phyloP scores from a whole-genome alignment of 1,140 invertebrate species.

The Arctopsyche grandis region DNA sequence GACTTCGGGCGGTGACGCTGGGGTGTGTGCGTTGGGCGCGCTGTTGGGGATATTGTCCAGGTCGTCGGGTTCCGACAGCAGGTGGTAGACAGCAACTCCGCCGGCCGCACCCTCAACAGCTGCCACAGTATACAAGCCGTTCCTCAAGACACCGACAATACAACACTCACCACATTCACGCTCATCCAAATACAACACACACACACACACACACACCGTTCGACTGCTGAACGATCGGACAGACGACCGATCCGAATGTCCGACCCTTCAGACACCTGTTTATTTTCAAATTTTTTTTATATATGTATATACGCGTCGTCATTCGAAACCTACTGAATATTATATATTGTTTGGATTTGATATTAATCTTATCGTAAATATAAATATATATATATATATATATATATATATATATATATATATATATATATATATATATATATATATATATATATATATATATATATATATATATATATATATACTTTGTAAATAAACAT shows the following conservation, averaged over 20 bases:
- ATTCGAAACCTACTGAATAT: slow-evolving; percentile 1
- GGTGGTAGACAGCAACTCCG: slow-evolving; percentile 61
- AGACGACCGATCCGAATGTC: too few species aligned
- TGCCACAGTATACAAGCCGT: slow-evolving; percentile 40
- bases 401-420: too few species aligned
- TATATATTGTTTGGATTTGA: slow-evolving; percentile 18
- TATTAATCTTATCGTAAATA: too few species aligned
- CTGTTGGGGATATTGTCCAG: slow-evolving; percentile 55
- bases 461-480: neutral
- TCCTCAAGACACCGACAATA: slow-evolving; percentile 45
- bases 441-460: neutral
- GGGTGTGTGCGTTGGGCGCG: neutral
- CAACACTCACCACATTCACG: slow-evolving; percentile 36
- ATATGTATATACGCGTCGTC: too few species aligned
- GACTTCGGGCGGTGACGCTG: slow-evolving; percentile 37
- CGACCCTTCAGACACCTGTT: too few species aligned
- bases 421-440: too few species aligned
- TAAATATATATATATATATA: too few species aligned
- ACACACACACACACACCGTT: neutral
- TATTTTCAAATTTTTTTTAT: too few species aligned
- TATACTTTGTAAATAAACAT: neutral
- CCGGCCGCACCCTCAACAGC: slow-evolving; percentile 54
- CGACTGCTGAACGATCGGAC: too few species aligned
- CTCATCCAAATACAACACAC: too few species aligned
- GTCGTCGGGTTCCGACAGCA: slow-evolving; percentile 60